Evolutionary conservation across 2,888 invertebrate species (phyloP), one percentile per base, ranked within the genome.

Genomic region (Leucophora obtusa): DNA sequence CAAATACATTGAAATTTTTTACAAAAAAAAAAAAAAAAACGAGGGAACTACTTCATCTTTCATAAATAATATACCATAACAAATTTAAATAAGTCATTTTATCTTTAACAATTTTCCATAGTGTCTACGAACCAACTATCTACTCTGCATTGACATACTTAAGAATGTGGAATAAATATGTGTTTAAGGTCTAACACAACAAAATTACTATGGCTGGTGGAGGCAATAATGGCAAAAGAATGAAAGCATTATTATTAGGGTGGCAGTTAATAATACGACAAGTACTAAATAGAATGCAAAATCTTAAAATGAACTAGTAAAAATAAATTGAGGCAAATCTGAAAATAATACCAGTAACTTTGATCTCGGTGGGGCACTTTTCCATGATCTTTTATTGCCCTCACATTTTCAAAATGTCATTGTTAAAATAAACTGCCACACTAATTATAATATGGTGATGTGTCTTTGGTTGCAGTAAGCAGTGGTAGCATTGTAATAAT

Each of bases 71-170:
- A 28, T 28, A 28, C 28, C 28, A 28, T 7, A 28, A 21, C 2
- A 21, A 21, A 65, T 53, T 53, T 18, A 65, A 65, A 53, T 6
- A 21, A 63, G 63, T 50, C 63, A 33, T 50, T 63, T 65, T 65
- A 65, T 65, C 65, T 51, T 17, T 10, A 51, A 53, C 33, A 65
- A 65, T 65, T 65, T 65, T 65, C 53, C 53, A 47, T 62, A 47
- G 14, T 43, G 60, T 59, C 43, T 43, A 43, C 11, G 14, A 43
- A 14, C 6, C 14, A 14, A 11, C 21, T 43, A 14, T n/a, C 10
- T 14, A 14, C 43, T 43, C 6, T 43, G 11, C 5, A 43, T 1
- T 11, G 2, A 43, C 43, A 43, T 21, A 21, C 43, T 14, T 14
- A 7, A 28, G 43, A 47, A 47, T 47, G n/a, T n/a, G 43, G 10